Conservation (phyloP, 2,888 invertebrate genomes). For the Clepsis dumicolana region DNA sequence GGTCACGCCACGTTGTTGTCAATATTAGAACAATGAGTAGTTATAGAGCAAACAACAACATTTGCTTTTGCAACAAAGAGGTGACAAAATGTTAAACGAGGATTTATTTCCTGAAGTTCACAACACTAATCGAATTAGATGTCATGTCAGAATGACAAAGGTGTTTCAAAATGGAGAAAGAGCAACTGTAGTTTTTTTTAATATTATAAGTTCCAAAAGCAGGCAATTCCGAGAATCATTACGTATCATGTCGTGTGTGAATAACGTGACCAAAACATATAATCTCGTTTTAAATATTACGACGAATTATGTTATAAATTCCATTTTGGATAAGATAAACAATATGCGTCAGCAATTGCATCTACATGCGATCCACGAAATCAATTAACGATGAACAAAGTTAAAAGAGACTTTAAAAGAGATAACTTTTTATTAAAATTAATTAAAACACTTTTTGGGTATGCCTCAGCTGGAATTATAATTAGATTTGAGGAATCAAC, state of each 20-base stretch:
- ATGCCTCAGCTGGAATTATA: too few species aligned
- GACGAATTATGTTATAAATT: background rate
- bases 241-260: background rate
- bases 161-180: too few species aligned
- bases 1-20: background rate
- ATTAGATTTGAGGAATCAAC: too few species aligned
- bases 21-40: background rate
- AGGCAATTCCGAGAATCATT: background rate
- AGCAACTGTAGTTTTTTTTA: too few species aligned
- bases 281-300: background rate
- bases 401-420: background rate
- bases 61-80: background rate
- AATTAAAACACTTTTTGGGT: background rate
- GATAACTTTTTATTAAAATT: background rate
- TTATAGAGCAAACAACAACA: background rate
- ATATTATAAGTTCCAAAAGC: background rate
- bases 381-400: background rate
- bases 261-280: background rate
- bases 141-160: too few species aligned
- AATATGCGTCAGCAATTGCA: background rate
- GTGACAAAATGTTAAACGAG: background rate
- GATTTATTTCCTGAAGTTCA: background rate
- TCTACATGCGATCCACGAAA: background rate
- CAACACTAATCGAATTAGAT: too few species aligned
- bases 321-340: background rate